phyloP scores from a whole-genome alignment of 1,140 invertebrate species.

The Metaphire vulgaris region DNA sequence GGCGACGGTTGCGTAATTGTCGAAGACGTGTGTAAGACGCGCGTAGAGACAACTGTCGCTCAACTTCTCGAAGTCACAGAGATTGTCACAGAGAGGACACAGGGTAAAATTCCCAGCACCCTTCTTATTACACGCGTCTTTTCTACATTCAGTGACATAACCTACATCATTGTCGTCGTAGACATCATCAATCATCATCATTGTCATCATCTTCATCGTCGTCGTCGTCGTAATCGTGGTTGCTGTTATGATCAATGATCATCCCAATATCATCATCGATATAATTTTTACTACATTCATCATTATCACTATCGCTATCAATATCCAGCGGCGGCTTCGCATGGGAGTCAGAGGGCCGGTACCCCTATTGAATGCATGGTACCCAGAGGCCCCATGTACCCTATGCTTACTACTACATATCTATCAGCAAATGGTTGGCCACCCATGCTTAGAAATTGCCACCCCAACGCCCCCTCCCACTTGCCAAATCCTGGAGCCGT shows the following conservation, averaged over 20 bases:
- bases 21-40: conserved; percentile 85
- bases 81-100: conserved; percentile 51
- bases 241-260: background rate
- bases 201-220: background rate
- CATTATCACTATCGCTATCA: background rate
- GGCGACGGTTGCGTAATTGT: conserved; percentile 91
- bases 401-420: too few species aligned
- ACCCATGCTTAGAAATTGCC: too few species aligned
- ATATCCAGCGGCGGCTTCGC: background rate
- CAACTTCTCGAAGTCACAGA: conserved; percentile 73
- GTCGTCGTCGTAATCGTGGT: background rate
- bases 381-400: too few species aligned
- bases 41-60: conserved; percentile 81
- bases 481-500: too few species aligned
- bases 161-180: background rate
- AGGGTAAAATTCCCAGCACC: conserved; percentile 33
- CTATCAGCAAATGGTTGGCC: too few species aligned
- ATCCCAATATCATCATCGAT: background rate
- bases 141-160: conserved; percentile 5
- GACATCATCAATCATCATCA: background rate
- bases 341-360: too few species aligned
- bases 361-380: too few species aligned
- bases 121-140: conserved; percentile 21
- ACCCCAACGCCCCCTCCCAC: too few species aligned
- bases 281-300: background rate